phyloP scores from a whole-genome alignment of 2,113 vertebrate species.

The Corythornis vintsioides region DNA sequence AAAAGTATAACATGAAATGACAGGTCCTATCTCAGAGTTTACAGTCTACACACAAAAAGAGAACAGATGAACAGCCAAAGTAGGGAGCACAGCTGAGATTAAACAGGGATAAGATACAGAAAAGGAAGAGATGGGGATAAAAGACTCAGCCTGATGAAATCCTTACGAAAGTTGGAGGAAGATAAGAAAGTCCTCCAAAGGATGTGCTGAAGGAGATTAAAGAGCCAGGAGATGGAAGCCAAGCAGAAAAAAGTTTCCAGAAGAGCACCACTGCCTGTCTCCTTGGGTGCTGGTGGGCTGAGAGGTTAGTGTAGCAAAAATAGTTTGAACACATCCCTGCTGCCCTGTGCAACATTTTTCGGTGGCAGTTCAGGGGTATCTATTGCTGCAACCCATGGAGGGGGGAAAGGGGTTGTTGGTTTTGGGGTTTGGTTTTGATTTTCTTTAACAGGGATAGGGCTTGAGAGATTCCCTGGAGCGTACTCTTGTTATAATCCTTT shows the following conservation, averaged over 20 bases:
- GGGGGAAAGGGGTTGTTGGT: not conserved
- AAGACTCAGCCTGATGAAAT: slow-evolving; percentile 5
- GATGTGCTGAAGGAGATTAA: slow-evolving; percentile 29
- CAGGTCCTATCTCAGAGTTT: not conserved
- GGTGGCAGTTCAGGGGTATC: not conserved
- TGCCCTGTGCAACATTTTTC: not conserved
- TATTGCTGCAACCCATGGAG: not conserved
- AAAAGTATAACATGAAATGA: slow-evolving; percentile 21
- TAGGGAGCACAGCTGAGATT: not conserved
- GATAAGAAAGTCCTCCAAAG: slow-evolving; percentile 58
- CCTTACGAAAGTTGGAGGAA: slow-evolving; percentile 26
- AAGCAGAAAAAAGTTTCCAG: slow-evolving; percentile 20
- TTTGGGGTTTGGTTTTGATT: slow-evolving; percentile 19
- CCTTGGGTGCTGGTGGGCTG: fast-evolving
- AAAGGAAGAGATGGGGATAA: slow-evolving; percentile 33
- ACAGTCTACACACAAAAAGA: slow-evolving; percentile 19
- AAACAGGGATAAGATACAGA: slow-evolving; percentile 43
- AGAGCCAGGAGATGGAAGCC: slow-evolving; percentile 52
- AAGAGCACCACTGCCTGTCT: not conserved
- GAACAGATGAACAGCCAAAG: slow-evolving; percentile 14
- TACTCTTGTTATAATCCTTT: slow-evolving; percentile 53
- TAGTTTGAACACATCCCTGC: not conserved
- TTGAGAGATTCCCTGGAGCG: slow-evolving; percentile 51
- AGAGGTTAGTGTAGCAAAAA: not conserved
- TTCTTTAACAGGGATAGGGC: not conserved